phyloP scores from a whole-genome alignment of 2,888 invertebrate species.

The Latrodectus elegans region DNA sequence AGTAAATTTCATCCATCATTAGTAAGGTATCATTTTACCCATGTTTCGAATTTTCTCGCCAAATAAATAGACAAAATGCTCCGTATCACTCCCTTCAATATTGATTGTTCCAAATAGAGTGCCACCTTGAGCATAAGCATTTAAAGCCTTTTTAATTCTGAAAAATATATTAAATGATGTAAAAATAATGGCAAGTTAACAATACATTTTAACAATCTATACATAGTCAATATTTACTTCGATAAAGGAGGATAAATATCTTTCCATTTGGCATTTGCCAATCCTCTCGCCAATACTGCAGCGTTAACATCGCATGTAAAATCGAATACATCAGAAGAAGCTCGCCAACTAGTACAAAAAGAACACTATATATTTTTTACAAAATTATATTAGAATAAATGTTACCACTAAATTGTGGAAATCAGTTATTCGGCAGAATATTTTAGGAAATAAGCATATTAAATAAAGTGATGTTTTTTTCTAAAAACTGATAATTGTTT shows the following conservation, averaged over 20 bases:
- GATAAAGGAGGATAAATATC: conserved; percentile 13
- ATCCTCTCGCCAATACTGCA: not conserved
- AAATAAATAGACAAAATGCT: conserved; percentile 44
- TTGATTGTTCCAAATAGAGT: conserved; percentile 31
- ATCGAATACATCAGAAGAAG: conserved; percentile 46
- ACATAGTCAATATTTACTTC: conserved; percentile 4
- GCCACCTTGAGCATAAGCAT: conserved; percentile 36
- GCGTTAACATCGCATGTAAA: conserved; percentile 30
- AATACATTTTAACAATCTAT: not conserved
- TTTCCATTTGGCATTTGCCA: conserved; percentile 29
- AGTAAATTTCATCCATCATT: no score
- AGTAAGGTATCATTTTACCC: conserved; percentile 7
- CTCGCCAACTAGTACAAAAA: conserved; percentile 41
- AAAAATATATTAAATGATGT: not conserved
- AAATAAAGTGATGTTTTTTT: no score
- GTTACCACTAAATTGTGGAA: not conserved
- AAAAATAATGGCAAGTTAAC: not conserved
- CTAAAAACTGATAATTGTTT: no score
- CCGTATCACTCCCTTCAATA: not conserved
- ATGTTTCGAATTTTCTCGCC: conserved; percentile 29
- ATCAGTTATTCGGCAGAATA: no score
- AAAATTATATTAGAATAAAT: not conserved
- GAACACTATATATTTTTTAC: not conserved
- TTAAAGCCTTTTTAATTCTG: not conserved
- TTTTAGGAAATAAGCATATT: no score